phyloP scores from a whole-genome alignment of 2,888 invertebrate species.

The Eilema sororculum region DNA sequence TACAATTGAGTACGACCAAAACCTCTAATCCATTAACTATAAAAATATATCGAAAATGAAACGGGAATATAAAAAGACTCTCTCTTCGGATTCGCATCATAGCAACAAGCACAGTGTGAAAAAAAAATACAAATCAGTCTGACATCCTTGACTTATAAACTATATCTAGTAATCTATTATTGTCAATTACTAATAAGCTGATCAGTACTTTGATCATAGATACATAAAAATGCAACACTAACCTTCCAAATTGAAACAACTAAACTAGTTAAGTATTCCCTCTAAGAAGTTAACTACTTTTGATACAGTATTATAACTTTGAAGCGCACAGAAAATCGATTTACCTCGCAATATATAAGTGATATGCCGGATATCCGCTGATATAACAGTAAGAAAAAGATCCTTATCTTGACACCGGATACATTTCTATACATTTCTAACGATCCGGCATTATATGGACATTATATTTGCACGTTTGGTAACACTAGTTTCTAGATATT shows the following conservation, averaged over 20 bases:
- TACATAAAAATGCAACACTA: not conserved
- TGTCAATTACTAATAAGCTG: conserved; percentile 4
- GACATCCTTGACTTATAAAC: not conserved
- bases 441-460: too few relatives aligned
- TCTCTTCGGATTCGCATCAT: not conserved
- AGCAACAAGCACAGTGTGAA: not conserved
- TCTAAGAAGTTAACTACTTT: not conserved
- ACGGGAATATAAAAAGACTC: not conserved
- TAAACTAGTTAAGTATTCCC: not conserved
- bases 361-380: too few relatives aligned
- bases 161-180: not conserved
- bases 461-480: not conserved
- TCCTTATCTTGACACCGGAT: too few relatives aligned
- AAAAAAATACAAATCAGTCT: not conserved
- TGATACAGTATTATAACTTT: not conserved
- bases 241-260: not conserved
- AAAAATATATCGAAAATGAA: not conserved
- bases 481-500: not conserved
- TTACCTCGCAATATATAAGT: not conserved
- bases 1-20: not conserved
- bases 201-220: not conserved
- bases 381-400: too few relatives aligned
- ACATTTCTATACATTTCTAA: too few relatives aligned
- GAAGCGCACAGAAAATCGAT: not conserved
- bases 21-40: not conserved